Base-by-base conservation (phyloP, 2,113 vertebrate genomes). In the Tympanuchus pallidicinctus region DNA sequence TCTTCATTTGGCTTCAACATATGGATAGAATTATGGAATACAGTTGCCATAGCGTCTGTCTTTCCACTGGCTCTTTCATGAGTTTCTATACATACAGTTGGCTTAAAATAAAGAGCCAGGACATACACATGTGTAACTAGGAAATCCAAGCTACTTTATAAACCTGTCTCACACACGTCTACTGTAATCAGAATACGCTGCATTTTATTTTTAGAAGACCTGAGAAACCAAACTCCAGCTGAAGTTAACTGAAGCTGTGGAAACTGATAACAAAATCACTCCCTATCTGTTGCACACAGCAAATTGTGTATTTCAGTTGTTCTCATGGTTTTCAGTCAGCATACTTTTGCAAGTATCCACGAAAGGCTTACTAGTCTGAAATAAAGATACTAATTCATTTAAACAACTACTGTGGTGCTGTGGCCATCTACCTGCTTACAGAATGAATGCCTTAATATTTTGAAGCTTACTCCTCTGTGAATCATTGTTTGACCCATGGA, bases 121-220 rank as follows among this genome's bases (percentile, higher is more conserved):
- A 91, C 57, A 34, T 30, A 54, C 60, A 63, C 47, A 42, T 32
- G 63, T 34, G 59, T 85, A 87, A 59, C 69, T 52, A 73, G 78
- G 64, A 93, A 93, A 94, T 60, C 85, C 70, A 89, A 88, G 64
- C 34, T 34, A 56, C 63, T 89, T 88, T 73, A 80, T 59, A 92
- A 84, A 70, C 82, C 38, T 84, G 54, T 74, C 90, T 92, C 57
- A 76, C 75, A 81, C 32, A 38, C 32, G 87, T 80, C 17, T 25
- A 92, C 87, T 88, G 75, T 72, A 71, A 89, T 65, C 64, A 77
- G 71, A 96, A 91, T 73, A 93, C 78, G 74, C 32, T 8, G 28
- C 50, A 60, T 87, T 89, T 93, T 86, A 93, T 94, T 92, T 96
- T 93, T 87, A 92, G 87, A 91, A 92, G 67, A 66, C 47, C 27